phyloP scores from a whole-genome alignment of 2,797 vertebrate genomes.

The Tympanoctomys barrerae region DNA sequence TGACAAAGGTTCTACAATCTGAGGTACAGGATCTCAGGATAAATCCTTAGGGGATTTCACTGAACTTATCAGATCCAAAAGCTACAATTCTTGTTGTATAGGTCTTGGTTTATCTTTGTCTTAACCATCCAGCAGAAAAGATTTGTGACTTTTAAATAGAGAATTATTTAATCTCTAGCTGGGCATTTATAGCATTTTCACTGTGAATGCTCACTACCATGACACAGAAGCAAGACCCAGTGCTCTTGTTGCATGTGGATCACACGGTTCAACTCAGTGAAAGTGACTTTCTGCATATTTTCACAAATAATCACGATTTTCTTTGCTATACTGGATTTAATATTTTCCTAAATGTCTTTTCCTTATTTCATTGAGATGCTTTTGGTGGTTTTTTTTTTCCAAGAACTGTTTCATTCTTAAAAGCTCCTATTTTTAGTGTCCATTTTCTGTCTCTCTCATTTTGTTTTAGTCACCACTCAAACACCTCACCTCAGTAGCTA shows the following conservation, averaged over 20 bases:
- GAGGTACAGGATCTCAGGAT: too few species aligned
- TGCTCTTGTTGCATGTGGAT: not conserved
- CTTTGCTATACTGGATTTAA: slow-evolving; percentile 58
- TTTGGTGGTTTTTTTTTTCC: slow-evolving; percentile 43
- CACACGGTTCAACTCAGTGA: slow-evolving; percentile 32
- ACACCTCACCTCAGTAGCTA: slow-evolving; percentile 17
- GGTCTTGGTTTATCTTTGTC: too few species aligned
- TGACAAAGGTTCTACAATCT: too few species aligned
- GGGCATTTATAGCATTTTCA: slow-evolving; percentile 59
- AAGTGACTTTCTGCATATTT: slow-evolving; percentile 26
- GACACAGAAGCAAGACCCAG: slow-evolving; percentile 55
- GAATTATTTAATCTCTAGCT: slow-evolving; percentile 71
- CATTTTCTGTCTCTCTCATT: slow-evolving; percentile 26
- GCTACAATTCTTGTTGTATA: too few species aligned
- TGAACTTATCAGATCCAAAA: too few species aligned
- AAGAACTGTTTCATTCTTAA: slow-evolving; percentile 10
- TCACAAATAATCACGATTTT: slow-evolving; percentile 60
- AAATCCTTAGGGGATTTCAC: too few species aligned
- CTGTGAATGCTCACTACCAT: slow-evolving; percentile 65
- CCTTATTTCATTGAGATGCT: slow-evolving; percentile 28
- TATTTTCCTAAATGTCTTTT: slow-evolving; percentile 49
- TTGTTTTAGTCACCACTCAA: slow-evolving; percentile 54
- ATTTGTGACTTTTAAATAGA: slow-evolving; percentile 62
- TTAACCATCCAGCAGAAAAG: too few species aligned
- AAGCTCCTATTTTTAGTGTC: slow-evolving; percentile 54